Evolutionary conservation across 2,797 vertebrate species (phyloP).

Genomic region (Microctenopoma lineatum): DNA sequence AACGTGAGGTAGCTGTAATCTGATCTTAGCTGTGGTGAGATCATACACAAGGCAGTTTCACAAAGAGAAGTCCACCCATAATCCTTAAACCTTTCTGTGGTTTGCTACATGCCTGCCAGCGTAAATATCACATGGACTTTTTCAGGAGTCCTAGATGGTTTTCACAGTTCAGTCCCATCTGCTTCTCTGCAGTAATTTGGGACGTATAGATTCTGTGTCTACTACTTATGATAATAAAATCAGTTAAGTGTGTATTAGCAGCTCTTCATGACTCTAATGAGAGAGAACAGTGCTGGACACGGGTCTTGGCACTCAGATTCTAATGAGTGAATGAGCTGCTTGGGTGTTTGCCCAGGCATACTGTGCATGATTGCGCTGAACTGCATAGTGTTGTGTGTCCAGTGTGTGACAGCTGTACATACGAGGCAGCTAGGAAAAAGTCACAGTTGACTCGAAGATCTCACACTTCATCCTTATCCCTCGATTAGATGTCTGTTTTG

Average conservation of each 20-base stretch:
- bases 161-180: not conserved
- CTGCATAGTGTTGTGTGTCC: slow-evolving; percentile 27
- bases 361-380: slow-evolving; percentile 3
- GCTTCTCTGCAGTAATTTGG: not conserved
- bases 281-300: not conserved
- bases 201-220: not conserved
- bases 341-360: slow-evolving; percentile 5
- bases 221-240: not conserved
- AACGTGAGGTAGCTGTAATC: slow-evolving; percentile 80
- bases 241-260: not conserved
- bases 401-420: slow-evolving; percentile 53
- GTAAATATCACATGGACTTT: slow-evolving; percentile 36
- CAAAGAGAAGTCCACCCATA: slow-evolving; percentile 64
- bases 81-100: slow-evolving; percentile 52
- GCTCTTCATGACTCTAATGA: slow-evolving; percentile 16
- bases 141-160: slow-evolving; percentile 24
- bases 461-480: slow-evolving; percentile 40
- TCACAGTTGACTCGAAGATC: slow-evolving; percentile 61
- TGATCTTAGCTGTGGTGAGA: slow-evolving; percentile 77
- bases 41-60: slow-evolving; percentile 71
- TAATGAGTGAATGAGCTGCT: slow-evolving; percentile 15
- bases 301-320: slow-evolving; percentile 1
- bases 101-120: slow-evolving; percentile 40
- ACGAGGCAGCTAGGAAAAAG: slow-evolving; percentile 39
- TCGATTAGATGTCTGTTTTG: not conserved